Evolutionary conservation across 2,797 vertebrate genomes (phyloP).

Genomic region (Pangasius krempfi): DNA sequence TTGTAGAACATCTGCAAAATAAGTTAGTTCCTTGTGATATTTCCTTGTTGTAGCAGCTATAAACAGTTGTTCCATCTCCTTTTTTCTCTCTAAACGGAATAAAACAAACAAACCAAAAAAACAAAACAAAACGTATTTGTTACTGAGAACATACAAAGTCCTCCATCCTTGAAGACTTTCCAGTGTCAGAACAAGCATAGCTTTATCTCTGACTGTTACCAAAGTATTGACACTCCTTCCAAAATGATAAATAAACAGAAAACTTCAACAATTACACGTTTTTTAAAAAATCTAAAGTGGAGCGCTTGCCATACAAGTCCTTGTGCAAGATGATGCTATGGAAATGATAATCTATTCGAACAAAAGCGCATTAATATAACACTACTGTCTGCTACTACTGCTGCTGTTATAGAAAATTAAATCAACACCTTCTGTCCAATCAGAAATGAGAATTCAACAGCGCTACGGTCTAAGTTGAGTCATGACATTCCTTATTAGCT

Average conservation of each 20-base stretch:
- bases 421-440: not conserved
- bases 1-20: not conserved
- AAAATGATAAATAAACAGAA: not conserved
- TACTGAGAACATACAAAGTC: not conserved
- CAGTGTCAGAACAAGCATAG: not conserved
- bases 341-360: not conserved
- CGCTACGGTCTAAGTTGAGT: constrained; percentile 29
- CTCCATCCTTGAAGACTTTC: not conserved
- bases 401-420: not conserved
- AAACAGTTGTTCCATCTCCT: not conserved
- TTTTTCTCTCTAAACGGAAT: not conserved
- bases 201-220: not conserved
- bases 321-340: not conserved
- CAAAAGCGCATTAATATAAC: not conserved
- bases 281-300: not conserved
- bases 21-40: not conserved
- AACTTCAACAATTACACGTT: not conserved
- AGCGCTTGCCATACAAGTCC: not conserved
- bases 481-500: constrained; percentile 42
- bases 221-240: not conserved
- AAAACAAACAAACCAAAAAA: not conserved
- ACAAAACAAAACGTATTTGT: not conserved
- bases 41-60: not conserved
- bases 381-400: not conserved
- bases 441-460: not conserved